Evolutionary conservation across 2,888 invertebrate genomes (phyloP).

Genomic region (Oligia strigilis): DNA sequence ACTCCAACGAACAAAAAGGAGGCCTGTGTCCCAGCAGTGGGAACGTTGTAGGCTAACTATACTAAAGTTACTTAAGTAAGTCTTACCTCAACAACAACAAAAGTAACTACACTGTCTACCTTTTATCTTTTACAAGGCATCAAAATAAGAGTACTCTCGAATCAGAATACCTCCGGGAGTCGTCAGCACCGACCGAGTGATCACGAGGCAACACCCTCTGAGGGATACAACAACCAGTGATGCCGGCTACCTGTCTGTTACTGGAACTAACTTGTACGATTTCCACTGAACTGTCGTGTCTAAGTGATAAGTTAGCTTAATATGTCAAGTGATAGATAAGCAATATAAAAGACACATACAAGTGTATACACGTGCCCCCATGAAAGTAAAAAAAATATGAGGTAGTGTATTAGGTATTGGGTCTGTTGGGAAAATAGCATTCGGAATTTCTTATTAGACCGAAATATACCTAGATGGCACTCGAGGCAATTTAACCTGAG

Average conservation of each 20-base stretch:
- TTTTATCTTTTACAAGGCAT: constrained; percentile 17
- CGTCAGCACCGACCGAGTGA: constrained; percentile 26
- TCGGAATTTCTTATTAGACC: background rate
- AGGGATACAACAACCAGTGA: constrained; percentile 35
- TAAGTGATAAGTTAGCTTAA: constrained; percentile 9
- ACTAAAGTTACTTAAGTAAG: background rate
- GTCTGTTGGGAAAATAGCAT: background rate
- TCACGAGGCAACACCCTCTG: constrained; percentile 35
- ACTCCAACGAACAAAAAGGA: too few species aligned
- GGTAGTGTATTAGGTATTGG: background rate
- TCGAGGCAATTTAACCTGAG: background rate
- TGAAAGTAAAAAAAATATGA: background rate
- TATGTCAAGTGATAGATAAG: constrained; percentile 8
- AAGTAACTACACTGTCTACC: background rate
- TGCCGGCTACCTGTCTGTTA: constrained; percentile 32
- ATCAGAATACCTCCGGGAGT: constrained; percentile 32
- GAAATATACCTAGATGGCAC: background rate
- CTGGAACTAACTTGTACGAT: constrained; percentile 32
- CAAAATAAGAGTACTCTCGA: constrained; percentile 48
- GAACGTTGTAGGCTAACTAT: background rate
- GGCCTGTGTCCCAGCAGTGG: background rate
- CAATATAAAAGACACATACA: background rate
- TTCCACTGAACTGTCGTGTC: constrained; percentile 33
- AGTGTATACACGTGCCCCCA: background rate
- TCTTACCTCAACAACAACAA: background rate